Evolutionary conservation across 2,797 vertebrate species (phyloP).

Genomic region (Spea hammondii): DNA sequence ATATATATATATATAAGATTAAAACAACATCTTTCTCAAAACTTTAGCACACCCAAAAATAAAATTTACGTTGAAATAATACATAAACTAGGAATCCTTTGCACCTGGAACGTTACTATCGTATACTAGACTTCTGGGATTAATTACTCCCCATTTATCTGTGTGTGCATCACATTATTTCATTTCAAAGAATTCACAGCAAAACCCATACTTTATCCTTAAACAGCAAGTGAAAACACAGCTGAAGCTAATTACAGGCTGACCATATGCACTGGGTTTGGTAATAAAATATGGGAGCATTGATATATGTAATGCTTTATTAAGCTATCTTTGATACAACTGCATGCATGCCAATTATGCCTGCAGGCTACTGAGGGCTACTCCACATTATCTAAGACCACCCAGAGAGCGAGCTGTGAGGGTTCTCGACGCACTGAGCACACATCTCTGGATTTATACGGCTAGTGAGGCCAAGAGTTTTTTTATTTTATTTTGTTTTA

Average conservation of each 20-base stretch:
- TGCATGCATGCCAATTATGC: slow-evolving; percentile 83
- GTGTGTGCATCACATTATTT: slow-evolving; percentile 79
- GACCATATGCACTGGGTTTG: slow-evolving; percentile 88
- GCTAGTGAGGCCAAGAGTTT: slow-evolving; percentile 27
- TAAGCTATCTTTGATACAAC: slow-evolving; percentile 90
- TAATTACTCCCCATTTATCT: slow-evolving; percentile 79
- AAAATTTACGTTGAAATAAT: slow-evolving; percentile 64
- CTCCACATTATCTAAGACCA: slow-evolving; percentile 91
- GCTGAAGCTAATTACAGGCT: slow-evolving; percentile 94
- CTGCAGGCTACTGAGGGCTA: slow-evolving; percentile 88
- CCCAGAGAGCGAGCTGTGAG: slow-evolving; percentile 80
- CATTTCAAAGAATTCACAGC: slow-evolving; percentile 78
- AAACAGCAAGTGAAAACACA: slow-evolving; percentile 89
- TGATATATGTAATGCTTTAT: slow-evolving; percentile 97
- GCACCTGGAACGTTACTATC: slow-evolving; percentile 76
- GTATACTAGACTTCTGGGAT: slow-evolving; percentile 75
- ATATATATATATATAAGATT: too few relatives aligned
- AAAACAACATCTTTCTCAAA: slow-evolving; percentile 4
- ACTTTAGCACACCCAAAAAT: background rate
- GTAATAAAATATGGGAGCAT: slow-evolving; percentile 90
- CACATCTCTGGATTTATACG: slow-evolving; percentile 64
- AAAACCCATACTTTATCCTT: slow-evolving; percentile 76
- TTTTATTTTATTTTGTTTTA: slow-evolving; percentile 49
- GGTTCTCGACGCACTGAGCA: slow-evolving; percentile 58
- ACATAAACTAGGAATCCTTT: slow-evolving; percentile 70